phyloP scores from a whole-genome alignment of 2,888 invertebrate genomes.

The Galerucella pusilla region DNA sequence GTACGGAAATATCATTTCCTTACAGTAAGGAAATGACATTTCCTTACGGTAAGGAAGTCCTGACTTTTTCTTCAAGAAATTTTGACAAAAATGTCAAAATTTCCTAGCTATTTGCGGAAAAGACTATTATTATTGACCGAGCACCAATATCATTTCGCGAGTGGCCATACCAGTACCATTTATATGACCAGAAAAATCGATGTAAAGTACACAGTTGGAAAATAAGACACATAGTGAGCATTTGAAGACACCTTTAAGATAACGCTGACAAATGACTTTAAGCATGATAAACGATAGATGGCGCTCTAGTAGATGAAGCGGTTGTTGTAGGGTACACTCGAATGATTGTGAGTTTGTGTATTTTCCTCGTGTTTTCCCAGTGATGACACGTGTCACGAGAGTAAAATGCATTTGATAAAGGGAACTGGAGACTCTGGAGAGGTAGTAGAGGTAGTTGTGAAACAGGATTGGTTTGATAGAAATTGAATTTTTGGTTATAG shows the following conservation, averaged over 20 bases:
- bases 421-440: background rate
- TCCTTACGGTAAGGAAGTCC: too few relatives aligned
- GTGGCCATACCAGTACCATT: background rate
- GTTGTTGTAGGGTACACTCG: conserved; percentile 21
- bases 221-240: conserved; percentile 9
- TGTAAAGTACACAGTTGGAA: background rate
- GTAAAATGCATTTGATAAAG: conserved; percentile 13
- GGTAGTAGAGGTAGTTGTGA: too few relatives aligned
- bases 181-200: background rate
- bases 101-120: too few relatives aligned
- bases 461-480: too few relatives aligned
- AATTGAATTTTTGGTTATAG: background rate
- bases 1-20: too few relatives aligned
- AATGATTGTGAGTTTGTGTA: conserved; percentile 38
- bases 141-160: too few relatives aligned
- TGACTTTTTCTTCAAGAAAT: too few relatives aligned
- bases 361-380: conserved; percentile 35
- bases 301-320: conserved; percentile 33
- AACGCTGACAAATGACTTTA: conserved; percentile 57
- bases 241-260: conserved; percentile 50
- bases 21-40: too few relatives aligned
- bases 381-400: conserved; percentile 38
- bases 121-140: too few relatives aligned
- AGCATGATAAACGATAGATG: conserved; percentile 53
- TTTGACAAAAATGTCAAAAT: too few relatives aligned